phyloP scores from a whole-genome alignment of 1,140 invertebrate genomes.

The Melipona quadrifasciata region DNA sequence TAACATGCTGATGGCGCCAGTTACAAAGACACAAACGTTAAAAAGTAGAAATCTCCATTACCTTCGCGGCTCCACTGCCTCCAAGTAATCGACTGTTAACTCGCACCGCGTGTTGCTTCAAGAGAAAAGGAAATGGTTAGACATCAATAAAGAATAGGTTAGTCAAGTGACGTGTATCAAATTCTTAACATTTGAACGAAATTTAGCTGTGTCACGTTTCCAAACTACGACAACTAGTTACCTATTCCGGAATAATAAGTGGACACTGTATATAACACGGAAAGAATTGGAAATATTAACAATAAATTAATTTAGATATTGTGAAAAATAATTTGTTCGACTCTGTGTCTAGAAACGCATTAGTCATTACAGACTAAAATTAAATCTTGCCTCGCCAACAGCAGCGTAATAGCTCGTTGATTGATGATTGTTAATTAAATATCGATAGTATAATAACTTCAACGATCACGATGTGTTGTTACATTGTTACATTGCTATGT shows the following conservation, averaged over 20 bases:
- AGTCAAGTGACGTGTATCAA: neutral
- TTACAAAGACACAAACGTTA: slow-evolving; percentile 49
- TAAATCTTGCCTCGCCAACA: neutral
- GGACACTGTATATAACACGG: neutral
- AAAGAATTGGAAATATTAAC: neutral
- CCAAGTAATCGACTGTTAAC: slow-evolving; percentile 74
- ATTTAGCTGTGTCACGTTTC: neutral
- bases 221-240: neutral
- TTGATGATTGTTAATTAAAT: neutral
- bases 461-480: neutral
- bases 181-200: neutral
- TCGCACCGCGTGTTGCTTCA: slow-evolving; percentile 76
- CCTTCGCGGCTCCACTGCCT: slow-evolving; percentile 78
- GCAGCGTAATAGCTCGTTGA: neutral
- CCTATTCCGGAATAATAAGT: neutral
- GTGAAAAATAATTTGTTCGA: neutral
- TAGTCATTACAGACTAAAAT: neutral
- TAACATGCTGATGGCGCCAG: slow-evolving; percentile 64
- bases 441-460: neutral
- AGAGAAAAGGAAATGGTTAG: slow-evolving; percentile 73
- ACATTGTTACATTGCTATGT: neutral
- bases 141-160: slow-evolving; percentile 4
- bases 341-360: neutral
- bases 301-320: neutral
- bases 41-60: slow-evolving; percentile 71